Base-by-base conservation (phyloP, 2,888 invertebrate genomes). In the Drosophila trichaetosa region DNA sequence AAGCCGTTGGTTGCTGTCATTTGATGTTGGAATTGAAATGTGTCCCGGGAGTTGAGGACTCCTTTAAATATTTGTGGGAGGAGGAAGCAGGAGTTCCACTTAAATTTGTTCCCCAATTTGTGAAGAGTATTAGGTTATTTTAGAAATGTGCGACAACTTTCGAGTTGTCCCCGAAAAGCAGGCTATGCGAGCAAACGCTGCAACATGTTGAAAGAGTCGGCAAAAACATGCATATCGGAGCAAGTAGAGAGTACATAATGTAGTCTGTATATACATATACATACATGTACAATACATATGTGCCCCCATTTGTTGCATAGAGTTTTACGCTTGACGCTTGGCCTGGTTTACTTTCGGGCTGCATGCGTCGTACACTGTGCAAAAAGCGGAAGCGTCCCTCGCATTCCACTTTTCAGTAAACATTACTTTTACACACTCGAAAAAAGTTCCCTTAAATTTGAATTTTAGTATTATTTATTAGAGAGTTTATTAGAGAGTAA, bases 1-100 rank as follows among this genome's bases (percentile, higher is more conserved):
- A 81, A 71, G 75, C 77, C 56, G 64, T 69, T 18, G 18, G 49
- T 59, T 62, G 40, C 71, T 78, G 82, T 70, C 75, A 82, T 65
- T 80, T 84, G 70, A 81, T 73, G 73, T 80, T 76, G 71, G 82
- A 84, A 87, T 84, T 87, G 84, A 87, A 84, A 87, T 83, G 77
- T 73, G 76, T 84, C 82, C 80, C 87, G 29, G 57, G 80, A 72
- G 84, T 51, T 33, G 36, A 27, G 16, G 40, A 27, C 33, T 8
- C 40, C 18, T 11, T 24, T 31, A 24, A 21, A 54, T 13, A 8
- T 34, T 27, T 13, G 8, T 24, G 16, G 4, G 16, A 16, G 24
- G 16, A 4, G 46, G 21, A 1, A 2, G 36, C n/a, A 31, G 27
- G 8, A 54, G 48, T 27, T 54, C 31, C 48, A 48, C 54, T 24